Conservation (phyloP, 1,140 invertebrate genomes). For the Neodiprion virginianus region DNA sequence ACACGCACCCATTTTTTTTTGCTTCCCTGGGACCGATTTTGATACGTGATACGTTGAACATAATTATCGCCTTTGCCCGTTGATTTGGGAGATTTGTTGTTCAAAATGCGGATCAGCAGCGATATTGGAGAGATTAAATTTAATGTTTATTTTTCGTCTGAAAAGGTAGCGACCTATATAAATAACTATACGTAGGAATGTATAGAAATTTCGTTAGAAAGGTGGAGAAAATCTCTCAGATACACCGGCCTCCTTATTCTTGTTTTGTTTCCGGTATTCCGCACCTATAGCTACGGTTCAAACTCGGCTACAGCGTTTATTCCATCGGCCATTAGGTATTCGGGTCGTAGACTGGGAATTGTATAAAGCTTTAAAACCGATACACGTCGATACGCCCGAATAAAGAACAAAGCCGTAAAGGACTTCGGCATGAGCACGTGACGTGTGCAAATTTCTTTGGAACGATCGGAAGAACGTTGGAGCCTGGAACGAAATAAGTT, state of each 20-base stretch:
- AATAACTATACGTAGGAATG: neutral
- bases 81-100: too few relatives aligned
- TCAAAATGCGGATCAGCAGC: too few relatives aligned
- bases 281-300: neutral
- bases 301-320: neutral
- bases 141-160: neutral
- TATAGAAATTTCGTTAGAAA: neutral
- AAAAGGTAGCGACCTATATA: neutral
- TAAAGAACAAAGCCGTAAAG: neutral
- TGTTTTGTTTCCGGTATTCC: neutral
- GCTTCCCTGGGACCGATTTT: too few relatives aligned
- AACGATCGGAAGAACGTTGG: too few relatives aligned
- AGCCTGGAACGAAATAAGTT: too few relatives aligned
- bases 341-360: neutral
- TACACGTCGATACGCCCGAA: conserved; percentile 4
- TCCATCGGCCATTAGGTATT: conserved; percentile 4
- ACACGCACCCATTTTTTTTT: too few relatives aligned
- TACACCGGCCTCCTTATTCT: neutral
- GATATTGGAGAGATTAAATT: neutral
- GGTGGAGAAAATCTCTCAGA: neutral
- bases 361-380: neutral
- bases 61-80: too few relatives aligned
- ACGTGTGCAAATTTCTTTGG: too few relatives aligned
- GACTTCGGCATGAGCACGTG: too few relatives aligned
- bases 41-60: too few relatives aligned